Evolutionary conservation across 1,140 invertebrate genomes (phyloP).

Genomic region (Asobara japonica): DNA sequence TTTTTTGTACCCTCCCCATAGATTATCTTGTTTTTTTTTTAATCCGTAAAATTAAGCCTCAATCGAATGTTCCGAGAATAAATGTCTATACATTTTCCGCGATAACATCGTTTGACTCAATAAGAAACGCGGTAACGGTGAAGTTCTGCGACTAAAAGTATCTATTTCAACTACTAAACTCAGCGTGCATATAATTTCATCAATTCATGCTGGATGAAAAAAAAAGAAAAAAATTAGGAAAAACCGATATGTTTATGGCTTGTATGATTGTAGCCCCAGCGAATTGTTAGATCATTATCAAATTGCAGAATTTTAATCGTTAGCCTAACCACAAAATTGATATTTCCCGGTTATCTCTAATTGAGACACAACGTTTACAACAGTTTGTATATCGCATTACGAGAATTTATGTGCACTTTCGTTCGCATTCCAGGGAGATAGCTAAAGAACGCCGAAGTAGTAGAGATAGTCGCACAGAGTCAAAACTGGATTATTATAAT

Average conservation of each 20-base stretch:
- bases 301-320: slow-evolving; percentile 16
- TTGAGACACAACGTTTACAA: slow-evolving; percentile 22
- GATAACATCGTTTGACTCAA: slow-evolving; percentile 3
- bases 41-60: no score
- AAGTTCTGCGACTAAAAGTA: neutral
- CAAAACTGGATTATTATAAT: slow-evolving; percentile 18
- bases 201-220: neutral
- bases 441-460: neutral
- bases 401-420: slow-evolving; percentile 27
- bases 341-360: slow-evolving; percentile 17
- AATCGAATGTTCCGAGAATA: neutral
- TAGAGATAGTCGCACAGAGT: neutral
- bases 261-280: neutral
- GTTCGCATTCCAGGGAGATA: slow-evolving; percentile 17
- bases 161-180: slow-evolving; percentile 3
- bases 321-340: neutral
- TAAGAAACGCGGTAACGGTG: neutral
- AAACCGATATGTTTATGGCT: slow-evolving; percentile 9
- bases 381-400: slow-evolving; percentile 15
- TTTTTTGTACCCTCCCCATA: no score
- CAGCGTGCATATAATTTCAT: neutral
- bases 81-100: neutral
- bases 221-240: slow-evolving; percentile 5
- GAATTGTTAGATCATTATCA: neutral
- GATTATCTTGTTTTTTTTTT: no score